Evolutionary conservation across 1,140 invertebrate genomes (phyloP).

Genomic region (Heliconius melpomene): DNA sequence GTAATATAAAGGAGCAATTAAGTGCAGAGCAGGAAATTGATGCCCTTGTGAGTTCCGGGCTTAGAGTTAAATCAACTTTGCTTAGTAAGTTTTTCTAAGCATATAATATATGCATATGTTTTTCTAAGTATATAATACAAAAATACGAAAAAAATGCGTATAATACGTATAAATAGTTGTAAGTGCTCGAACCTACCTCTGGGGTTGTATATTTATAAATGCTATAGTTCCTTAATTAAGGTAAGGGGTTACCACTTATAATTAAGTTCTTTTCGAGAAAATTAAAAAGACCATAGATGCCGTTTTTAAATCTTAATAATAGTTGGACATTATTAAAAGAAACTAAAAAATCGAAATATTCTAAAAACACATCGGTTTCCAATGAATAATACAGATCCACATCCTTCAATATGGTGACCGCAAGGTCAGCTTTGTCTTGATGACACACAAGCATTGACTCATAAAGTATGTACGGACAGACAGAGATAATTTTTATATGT

Average conservation of each 20-base stretch:
- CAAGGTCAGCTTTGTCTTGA: conserved; percentile 38
- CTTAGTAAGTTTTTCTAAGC: too few relatives aligned
- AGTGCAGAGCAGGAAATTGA: background rate
- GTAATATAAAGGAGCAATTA: conserved; percentile 6
- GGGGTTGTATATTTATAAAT: too few relatives aligned
- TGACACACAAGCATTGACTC: conserved; percentile 24
- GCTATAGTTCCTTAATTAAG: too few relatives aligned
- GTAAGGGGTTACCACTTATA: too few relatives aligned
- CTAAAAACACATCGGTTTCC: background rate
- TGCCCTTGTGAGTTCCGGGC: background rate
- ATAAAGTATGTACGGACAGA: background rate
- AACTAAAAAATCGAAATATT: background rate
- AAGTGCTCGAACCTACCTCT: too few relatives aligned
- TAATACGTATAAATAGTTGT: too few relatives aligned
- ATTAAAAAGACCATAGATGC: too few relatives aligned
- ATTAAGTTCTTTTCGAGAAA: too few relatives aligned
- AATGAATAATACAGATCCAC: conserved; percentile 31
- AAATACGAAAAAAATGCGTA: too few relatives aligned
- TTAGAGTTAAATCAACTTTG: background rate
- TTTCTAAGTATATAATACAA: too few relatives aligned
- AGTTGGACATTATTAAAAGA: background rate
- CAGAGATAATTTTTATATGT: background rate
- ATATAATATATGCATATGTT: too few relatives aligned
- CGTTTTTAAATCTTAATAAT: background rate
- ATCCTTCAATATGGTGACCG: conserved; percentile 38